Base-by-base conservation (phyloP, 2,113 vertebrate species). In the Saguinus imperator region DNA sequence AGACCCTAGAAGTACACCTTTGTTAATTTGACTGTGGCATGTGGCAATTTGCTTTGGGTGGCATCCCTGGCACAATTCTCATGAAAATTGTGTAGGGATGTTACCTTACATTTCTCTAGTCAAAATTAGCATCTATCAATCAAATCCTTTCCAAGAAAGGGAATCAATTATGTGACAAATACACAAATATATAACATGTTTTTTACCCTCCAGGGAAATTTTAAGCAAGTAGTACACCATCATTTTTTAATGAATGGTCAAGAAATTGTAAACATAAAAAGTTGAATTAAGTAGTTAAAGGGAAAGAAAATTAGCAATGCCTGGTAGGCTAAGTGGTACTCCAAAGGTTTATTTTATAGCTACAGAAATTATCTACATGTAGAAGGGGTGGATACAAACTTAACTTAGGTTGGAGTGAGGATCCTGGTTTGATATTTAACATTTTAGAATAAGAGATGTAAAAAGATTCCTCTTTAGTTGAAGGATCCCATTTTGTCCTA, bases 101-200 rank as follows among this genome's bases (percentile, higher is more conserved):
- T 86, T 57, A 17, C 87, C 79, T 93, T 73, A 64, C 64, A 83
- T 72, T 68, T 91, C 55, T 86, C 50, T 43, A 27, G 52, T 87
- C 18, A 94, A 58, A 96, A 85, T 81, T 73, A 93, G 20, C 68
- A 93, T n/a, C 64, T 83, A 76, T 79, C 52, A 50, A 2, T 96
- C 93, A 94, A 83, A 84, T 84, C 5, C 17, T 85, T 85, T 81
- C 83, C 27, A 55, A 83, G 68, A 90, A 93, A 87, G 5, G 45
- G 16, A 92, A 14, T 70, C n/a, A 81, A n/a, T 89, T 88, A 57
- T 37, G 17, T 61, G 73, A 89, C 89, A 94, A 55, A 43, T 50
- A 92, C 8, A 91, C 29, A 32, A 12, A 61, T 50, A 48, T 2
- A 29, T 37, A 40, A 58, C 17, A 13, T 57, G 87, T 89, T 96